Base-by-base conservation (phyloP, 2,797 vertebrate species). In the Labeo calbasu region DNA sequence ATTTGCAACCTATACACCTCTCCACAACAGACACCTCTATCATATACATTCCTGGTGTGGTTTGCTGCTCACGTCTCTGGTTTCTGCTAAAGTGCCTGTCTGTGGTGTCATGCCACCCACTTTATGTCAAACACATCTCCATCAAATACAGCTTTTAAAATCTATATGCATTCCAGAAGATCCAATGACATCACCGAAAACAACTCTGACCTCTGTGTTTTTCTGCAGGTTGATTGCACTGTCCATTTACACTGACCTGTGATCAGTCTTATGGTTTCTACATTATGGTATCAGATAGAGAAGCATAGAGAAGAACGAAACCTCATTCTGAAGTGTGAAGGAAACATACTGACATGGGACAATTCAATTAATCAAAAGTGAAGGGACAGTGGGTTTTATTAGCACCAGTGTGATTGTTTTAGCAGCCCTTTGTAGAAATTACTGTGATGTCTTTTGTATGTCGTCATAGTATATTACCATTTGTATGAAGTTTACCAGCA, bases 351-450 rank as follows among this genome's bases (percentile, higher is more conserved):
- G 77, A 43, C 79, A 82, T 57, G 40, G 21, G 15, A 1, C 69
- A 51, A 76, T 55, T 73, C 68, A 23, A 87, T 92, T 85, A 63
- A 87, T 92, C 85, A 90, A 28, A 43, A 50, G 48, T 77, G 46
- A 87, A 81, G 43, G 19, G 77, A 71, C 63, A 11, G n/a, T 84
- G 57, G 69, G 73, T 86, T 92, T 94, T 91, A 96, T 95, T 95
- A 94, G 91, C 85, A 84, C 4, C 15, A 19, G 43, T 5, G 93
- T 93, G 94, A 25, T 68, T 93, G 76, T 93, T 95, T 89, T 93
- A 82, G 79, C 94, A 92, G 77, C 21, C 75, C 3, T 10, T 86
- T 92, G 94, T 82, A 85, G 90, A 93, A 94, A 94, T 93, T 88
- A 79, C 90, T 86, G 59, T 84, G 85, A 80, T 88, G 88, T 80